Base-by-base conservation (phyloP, 2,113 vertebrate species). In the Salminus brasiliensis region DNA sequence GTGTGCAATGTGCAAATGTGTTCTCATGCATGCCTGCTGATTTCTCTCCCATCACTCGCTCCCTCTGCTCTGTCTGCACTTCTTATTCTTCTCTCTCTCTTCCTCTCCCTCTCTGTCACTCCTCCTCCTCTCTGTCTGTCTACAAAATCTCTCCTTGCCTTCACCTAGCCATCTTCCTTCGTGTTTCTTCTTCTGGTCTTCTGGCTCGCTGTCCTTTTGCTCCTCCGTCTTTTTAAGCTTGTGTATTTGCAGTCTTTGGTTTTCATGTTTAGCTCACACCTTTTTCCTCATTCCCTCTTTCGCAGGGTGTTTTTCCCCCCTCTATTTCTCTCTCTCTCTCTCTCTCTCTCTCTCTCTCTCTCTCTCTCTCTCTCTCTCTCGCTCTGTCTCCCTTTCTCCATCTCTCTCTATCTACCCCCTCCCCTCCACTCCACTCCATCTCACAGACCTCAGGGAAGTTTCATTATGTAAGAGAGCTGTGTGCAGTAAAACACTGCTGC, bases 381-480 rank as follows among this genome's bases (percentile, higher is more conserved):
- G 15, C 27, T 55, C 16, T 34, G 13, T 60, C 27, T 49, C 23
- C 30, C 41, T 43, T 29, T 47, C 13, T 47, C 59, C 25, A 16
- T 45, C 70, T 73, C 41, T 66, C 39, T 29, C 25, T 45, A 47
- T 77, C 43, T 53, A 21, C 47, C 63, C 32, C 69, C 23, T 15
- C 57, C 62, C 45, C 39, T 47, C 66, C 23, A 45, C 45, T 52
- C 32, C 57, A 11, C 63, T 74, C 82, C 79, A 78, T 81, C 83
- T 78, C 77, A 79, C 57, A 85, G 74, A 84, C 83, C 83, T 84
- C 23, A 16, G 88, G 85, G 81, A 86, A 79, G 81, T 57, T 74
- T 79, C 72, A 79, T 89, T 89, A 88, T 85, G 85, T 86, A 88
- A 89, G 82, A 81, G 70, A 78, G 71, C 63, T 72, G 73, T 84